Conservation (phyloP, 2,888 invertebrate species). For the Thelaira solivaga region DNA sequence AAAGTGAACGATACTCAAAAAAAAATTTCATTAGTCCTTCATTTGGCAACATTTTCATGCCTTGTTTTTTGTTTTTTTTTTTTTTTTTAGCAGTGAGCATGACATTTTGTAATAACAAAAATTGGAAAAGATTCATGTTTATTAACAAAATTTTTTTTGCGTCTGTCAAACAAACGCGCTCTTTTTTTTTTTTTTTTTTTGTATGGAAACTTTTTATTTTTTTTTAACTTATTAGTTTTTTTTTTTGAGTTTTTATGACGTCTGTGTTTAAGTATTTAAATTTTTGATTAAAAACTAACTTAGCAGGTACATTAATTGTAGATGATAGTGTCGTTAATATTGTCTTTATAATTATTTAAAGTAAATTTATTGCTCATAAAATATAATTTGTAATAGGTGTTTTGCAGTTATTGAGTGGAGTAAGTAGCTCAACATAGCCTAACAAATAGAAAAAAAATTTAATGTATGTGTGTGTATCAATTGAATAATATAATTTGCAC, state of each 20-base stretch:
- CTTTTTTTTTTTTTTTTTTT: slow-evolving; percentile 9
- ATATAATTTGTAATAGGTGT: no score
- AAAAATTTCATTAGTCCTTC: slow-evolving; percentile 47
- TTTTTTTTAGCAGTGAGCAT: slow-evolving; percentile 33
- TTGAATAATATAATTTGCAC: no score
- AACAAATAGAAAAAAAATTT: no score
- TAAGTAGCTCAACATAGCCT: no score
- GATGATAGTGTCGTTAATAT: no score
- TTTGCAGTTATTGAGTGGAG: no score
- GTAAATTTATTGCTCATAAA: no score
- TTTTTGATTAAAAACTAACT: no score
- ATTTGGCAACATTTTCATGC: slow-evolving; percentile 60
- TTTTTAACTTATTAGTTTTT: slow-evolving; percentile 9
- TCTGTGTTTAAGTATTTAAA: no score
- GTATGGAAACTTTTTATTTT: neutral
- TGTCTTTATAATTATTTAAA: no score
- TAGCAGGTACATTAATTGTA: no score
- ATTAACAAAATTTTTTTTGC: slow-evolving; percentile 29
- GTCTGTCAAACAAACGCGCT: slow-evolving; percentile 50
- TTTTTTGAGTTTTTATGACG: slow-evolving; percentile 27
- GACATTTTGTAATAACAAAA: slow-evolving; percentile 42
- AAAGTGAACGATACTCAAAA: neutral
- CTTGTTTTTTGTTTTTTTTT: slow-evolving; percentile 27
- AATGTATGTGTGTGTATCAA: no score
- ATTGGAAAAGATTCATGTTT: slow-evolving; percentile 2